phyloP scores from a whole-genome alignment of 2,113 vertebrate genomes.

The Saimiri boliviensis region DNA sequence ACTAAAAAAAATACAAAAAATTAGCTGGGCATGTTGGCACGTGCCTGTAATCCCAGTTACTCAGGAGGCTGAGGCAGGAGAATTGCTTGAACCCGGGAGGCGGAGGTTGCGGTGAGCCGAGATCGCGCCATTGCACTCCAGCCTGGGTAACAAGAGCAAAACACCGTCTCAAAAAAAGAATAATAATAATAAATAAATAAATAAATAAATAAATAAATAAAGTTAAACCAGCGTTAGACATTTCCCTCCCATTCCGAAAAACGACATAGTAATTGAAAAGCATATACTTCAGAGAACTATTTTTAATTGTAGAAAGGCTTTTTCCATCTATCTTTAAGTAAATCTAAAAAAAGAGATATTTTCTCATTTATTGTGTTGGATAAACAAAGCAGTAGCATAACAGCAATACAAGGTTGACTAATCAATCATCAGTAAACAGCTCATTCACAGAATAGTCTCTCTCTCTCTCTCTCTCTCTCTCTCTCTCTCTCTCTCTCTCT shows the following conservation, averaged over 20 bases:
- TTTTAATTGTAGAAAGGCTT: background rate
- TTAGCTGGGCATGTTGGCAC: too few relatives aligned
- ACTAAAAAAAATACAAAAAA: too few relatives aligned
- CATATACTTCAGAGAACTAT: constrained; percentile 12
- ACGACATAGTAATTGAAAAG: background rate
- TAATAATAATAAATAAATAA: too few relatives aligned
- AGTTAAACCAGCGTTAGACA: background rate
- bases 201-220: too few relatives aligned
- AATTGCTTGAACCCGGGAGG: too few relatives aligned
- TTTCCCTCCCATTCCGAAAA: constrained; percentile 2
- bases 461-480: background rate
- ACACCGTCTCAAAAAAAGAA: too few relatives aligned
- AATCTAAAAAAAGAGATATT: background rate
- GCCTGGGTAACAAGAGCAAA: too few relatives aligned
- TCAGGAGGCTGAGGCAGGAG: too few relatives aligned
- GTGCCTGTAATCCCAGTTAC: too few relatives aligned
- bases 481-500: background rate
- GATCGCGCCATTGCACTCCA: too few relatives aligned
- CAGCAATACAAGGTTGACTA: background rate
- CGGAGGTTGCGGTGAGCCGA: too few relatives aligned
- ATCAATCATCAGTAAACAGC: background rate
- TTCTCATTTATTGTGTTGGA: background rate
- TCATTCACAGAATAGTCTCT: constrained; percentile 12
- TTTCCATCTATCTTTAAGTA: background rate
- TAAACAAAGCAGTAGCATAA: constrained; percentile 18